Conservation (phyloP, 2,113 vertebrate genomes). For the Thalassarche chlororhynchos region DNA sequence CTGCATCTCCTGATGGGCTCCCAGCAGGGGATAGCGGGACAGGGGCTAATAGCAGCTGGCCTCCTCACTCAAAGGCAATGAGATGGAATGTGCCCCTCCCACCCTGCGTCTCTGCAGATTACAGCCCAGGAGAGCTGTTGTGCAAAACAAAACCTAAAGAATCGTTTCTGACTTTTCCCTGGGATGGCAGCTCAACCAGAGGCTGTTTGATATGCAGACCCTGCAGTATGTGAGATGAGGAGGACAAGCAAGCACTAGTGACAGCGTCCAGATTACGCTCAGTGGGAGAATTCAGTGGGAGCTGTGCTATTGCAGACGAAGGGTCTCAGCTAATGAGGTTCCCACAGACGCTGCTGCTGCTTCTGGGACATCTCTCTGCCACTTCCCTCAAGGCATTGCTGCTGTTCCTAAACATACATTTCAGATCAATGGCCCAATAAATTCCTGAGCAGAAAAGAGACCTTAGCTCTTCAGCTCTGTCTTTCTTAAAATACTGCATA, state of each 20-base stretch:
- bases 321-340: conserved; percentile 10
- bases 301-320: not conserved
- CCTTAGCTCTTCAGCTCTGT: not conserved
- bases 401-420: not conserved
- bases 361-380: not conserved
- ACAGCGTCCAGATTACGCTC: not conserved
- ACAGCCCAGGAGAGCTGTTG: not conserved
- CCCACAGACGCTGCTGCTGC: not conserved
- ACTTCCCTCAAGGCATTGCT: not conserved
- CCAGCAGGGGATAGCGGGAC: not conserved
- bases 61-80: not conserved
- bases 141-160: not conserved
- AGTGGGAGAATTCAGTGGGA: not conserved
- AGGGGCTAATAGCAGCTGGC: not conserved
- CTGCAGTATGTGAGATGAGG: not conserved
- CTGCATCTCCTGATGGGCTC: not conserved
- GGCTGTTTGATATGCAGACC: not conserved
- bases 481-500: not conserved
- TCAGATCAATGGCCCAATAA: not conserved
- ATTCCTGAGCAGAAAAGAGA: not conserved
- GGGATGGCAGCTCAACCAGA: not conserved
- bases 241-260: not conserved
- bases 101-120: not conserved
- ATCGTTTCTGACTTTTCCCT: not conserved
- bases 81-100: rapidly evolving